Conservation (phyloP, 2,888 invertebrate species). For the Xylota segnis region DNA sequence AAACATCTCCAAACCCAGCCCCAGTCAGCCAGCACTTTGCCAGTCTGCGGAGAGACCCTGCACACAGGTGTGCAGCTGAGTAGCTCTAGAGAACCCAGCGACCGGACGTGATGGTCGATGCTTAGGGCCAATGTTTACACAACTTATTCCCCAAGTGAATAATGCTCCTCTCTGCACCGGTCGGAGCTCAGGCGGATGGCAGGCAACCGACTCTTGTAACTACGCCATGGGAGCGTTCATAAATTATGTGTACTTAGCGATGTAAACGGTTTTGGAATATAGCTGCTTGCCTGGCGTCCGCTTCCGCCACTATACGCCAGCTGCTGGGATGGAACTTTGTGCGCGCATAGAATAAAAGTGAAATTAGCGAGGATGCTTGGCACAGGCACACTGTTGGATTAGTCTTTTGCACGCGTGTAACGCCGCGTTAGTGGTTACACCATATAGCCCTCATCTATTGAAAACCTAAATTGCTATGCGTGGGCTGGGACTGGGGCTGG, state of each 20-base stretch:
- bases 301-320: constrained; percentile 5
- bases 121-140: constrained; percentile 55
- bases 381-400: constrained; percentile 14
- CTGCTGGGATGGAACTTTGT: constrained; percentile 18
- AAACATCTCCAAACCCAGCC: constrained; percentile 8
- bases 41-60: constrained; percentile 4
- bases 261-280: constrained; percentile 49
- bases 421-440: constrained; percentile 21
- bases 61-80: constrained; percentile 40
- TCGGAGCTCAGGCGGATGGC: neutral
- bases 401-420: constrained; percentile 4
- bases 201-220: constrained; percentile 27
- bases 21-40: neutral
- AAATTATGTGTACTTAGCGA: constrained; percentile 64
- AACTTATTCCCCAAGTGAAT: constrained; percentile 63
- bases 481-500: neutral
- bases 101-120: constrained; percentile 67
- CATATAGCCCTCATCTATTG: neutral
- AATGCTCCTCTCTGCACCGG: constrained; percentile 11
- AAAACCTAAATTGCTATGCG: constrained; percentile 12
- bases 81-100: constrained; percentile 35
- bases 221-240: constrained; percentile 54
- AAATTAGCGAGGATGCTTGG: constrained; percentile 25
- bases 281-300: neutral
- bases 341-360: constrained; percentile 35